Evolutionary conservation across 1,140 invertebrate species (phyloP), one percentile per base, ranked within the genome.

Genomic region (Hycleus cichorii): DNA sequence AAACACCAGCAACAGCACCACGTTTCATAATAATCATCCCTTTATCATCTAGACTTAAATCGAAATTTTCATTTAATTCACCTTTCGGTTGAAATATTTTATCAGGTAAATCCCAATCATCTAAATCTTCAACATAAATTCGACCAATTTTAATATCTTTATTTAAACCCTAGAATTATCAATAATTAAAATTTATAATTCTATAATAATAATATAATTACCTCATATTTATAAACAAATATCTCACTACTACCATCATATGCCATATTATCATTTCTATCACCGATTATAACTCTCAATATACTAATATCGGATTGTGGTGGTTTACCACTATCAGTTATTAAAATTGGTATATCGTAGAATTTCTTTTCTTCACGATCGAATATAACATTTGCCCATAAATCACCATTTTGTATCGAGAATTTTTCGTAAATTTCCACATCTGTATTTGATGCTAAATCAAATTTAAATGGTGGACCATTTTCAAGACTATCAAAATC

Each of bases 61-160:
- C 73, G 70, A 92, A 93, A 53, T 83, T 76, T 0, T 81, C 74
- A 60, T 82, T 74, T 11, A 74, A 64, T 2, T 70, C 68, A 38
- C 70, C 67, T 39, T 75, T 72, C 88, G 88, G 91, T 8, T 75
- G 73, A 64, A 95, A 97, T 2, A 77, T 70, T 75, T 97, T 97
- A 69, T 97, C 92, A 0, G 83, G 82, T 43, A 94, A 74, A 75
- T 97, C 94, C 92, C 93, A 96, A 71, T 97, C 94, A 70, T 97
- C 94, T 0, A 83, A 78, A 76, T 97, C 94, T 27, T 90, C 81
- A 0, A 95, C 92, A 72, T 90, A 96, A 1, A 96, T 92, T 24
- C 90, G 77, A 0, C 94, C 94, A 45, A 97, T 91, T 60, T 87
- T 81, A 0, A 87, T 88, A 51, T 87, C 82, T 0, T 84, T 86